These are phyloP conservation scores for Sparidentex hasta DNA, from an alignment of 2,797 vertebrate genomes.

Conservation along the genomic window DNA sequence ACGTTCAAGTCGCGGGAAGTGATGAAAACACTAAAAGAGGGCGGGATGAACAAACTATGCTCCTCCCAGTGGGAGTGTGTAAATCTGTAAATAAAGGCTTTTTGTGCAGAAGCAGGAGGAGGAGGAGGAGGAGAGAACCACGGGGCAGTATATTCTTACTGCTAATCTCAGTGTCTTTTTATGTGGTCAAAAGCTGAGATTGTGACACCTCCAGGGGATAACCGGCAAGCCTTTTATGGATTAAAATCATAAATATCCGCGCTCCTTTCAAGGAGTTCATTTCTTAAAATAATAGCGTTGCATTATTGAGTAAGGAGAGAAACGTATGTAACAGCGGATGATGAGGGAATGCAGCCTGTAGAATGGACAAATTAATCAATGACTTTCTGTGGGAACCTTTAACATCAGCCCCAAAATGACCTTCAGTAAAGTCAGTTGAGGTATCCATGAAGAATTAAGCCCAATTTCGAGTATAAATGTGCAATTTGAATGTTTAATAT, in stretches of 20 bases:
- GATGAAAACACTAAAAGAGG: constrained; percentile 70
- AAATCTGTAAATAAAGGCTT: constrained; percentile 77
- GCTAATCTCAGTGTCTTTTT: constrained; percentile 76
- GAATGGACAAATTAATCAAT: constrained; percentile 16
- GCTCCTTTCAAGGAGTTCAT: constrained; percentile 56
- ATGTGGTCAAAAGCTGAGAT: constrained; percentile 77
- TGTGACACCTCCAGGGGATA: constrained; percentile 68
- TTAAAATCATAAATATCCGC: constrained; percentile 67
- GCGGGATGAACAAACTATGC: constrained; percentile 74
- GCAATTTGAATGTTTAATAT: constrained; percentile 14
- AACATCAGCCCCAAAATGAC: constrained; percentile 26
- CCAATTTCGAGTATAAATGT: neutral
- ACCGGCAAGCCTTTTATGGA: constrained; percentile 63
- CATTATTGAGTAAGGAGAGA: constrained; percentile 39
- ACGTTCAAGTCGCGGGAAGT: constrained; percentile 56
- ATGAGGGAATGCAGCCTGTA: constrained; percentile 68
- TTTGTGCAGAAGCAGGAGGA: constrained; percentile 54
- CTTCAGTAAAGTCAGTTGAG: constrained; percentile 1
- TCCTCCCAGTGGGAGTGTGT: constrained; percentile 79
- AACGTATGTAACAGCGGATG: constrained; percentile 39
- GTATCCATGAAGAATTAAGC: constrained; percentile 1
- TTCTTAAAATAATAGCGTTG: constrained; percentile 60
- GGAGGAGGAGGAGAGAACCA: constrained; percentile 68
- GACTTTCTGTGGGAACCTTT: neutral
- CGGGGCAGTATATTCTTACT: constrained; percentile 65